Conservation (phyloP, 2,888 invertebrate species). For the Archips crataeganus region DNA sequence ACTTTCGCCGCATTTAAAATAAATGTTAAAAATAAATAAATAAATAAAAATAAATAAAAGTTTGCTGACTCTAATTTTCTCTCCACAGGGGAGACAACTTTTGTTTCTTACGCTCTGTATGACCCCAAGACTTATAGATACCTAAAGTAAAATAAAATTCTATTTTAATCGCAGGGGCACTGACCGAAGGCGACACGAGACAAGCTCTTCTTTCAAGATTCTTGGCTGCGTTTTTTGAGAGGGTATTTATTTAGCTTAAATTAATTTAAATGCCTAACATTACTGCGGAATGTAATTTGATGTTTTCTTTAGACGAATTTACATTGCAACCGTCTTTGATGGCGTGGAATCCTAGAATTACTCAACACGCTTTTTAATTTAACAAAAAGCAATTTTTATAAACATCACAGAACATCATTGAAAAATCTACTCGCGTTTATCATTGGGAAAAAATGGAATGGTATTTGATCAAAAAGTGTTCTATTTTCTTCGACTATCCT, state of each 20-base stretch:
- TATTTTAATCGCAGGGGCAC: constrained; percentile 52
- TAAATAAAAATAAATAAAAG: too few relatives aligned
- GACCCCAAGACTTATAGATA: too few relatives aligned
- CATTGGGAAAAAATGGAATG: too few relatives aligned
- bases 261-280: background rate
- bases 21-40: too few relatives aligned
- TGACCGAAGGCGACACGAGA: constrained; percentile 59
- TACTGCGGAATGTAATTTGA: background rate
- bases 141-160: background rate
- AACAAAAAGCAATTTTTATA: background rate
- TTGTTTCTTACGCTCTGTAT: too few relatives aligned
- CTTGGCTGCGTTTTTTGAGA: constrained; percentile 77
- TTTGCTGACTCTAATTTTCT: too few relatives aligned
- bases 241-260: constrained; percentile 56
- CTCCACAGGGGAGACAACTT: too few relatives aligned
- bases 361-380: background rate
- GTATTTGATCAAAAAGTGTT: too few relatives aligned
- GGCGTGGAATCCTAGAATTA: background rate
- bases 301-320: background rate
- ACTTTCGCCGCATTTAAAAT: too few relatives aligned
- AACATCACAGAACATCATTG: too few relatives aligned
- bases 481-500: too few relatives aligned
- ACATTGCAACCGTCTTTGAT: background rate
- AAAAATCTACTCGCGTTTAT: too few relatives aligned
- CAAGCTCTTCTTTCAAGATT: constrained; percentile 68